These are phyloP conservation scores for Brenthis daphne DNA, from an alignment of 2,888 invertebrate species.

Conservation along the genomic window DNA sequence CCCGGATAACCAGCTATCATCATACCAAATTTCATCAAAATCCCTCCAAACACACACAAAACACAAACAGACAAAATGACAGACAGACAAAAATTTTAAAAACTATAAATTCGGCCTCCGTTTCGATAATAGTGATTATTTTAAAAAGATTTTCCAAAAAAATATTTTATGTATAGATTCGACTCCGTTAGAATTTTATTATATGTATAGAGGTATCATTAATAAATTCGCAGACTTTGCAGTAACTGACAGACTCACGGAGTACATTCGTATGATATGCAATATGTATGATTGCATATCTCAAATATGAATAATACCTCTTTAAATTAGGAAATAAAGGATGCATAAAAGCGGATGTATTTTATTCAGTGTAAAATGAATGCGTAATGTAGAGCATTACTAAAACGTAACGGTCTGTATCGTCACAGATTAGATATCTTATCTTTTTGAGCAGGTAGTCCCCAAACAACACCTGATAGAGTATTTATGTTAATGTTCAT, in stretches of 20 bases:
- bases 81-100: no score
- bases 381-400: conserved; percentile 31
- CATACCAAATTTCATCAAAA: no score
- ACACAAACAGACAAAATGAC: no score
- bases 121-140: no score
- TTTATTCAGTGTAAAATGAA: conserved; percentile 22
- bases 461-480: conserved; percentile 42
- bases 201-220: not conserved
- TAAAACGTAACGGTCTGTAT: conserved; percentile 25
- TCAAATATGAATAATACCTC: conserved; percentile 11
- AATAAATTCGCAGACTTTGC: not conserved
- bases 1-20: no score
- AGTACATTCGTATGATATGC: conserved; percentile 4
- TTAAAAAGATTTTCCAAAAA: no score
- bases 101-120: no score
- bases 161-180: no score
- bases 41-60: no score
- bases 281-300: not conserved
- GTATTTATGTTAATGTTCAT: not conserved
- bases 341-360: conserved; percentile 28
- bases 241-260: conserved; percentile 4
- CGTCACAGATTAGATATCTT: conserved; percentile 50
- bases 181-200: no score
- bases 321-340: conserved; percentile 18
- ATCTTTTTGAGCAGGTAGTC: conserved; percentile 63